Evolutionary conservation across 2,888 invertebrate genomes (phyloP), one percentile per base, ranked within the genome.

Genomic region (Gnatocerus cornutus): DNA sequence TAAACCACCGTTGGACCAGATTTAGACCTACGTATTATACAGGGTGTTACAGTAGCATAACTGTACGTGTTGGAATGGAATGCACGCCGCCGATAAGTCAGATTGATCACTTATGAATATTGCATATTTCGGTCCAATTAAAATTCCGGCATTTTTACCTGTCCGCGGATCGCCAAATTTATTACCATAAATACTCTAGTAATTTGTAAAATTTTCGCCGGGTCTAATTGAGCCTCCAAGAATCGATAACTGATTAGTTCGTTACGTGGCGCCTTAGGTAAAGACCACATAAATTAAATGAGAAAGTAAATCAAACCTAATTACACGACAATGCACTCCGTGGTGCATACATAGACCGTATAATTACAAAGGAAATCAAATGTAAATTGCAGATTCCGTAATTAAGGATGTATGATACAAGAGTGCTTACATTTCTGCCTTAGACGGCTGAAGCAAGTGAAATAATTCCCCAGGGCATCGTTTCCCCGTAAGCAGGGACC

Each of bases 401-500:
- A 75, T 76, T 76, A 77, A 64, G 73, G 69, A 64, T 71, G 65
- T 71, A 69, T 72, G 74, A 73, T 74, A 74, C 72, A 75, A 68
- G 72, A 68, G 62, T 65, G 71, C 70, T 62, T 68, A 63, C 58
- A 71, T 50, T 71, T 61, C 65, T 62, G 69, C 62, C 68, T 64
- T 55, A 69, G 69, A 62, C 61, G 59, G 53, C 50, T 61, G 68
- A 68, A 61, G 70, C 68, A 74, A 76, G 74, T 74, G 73, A 73
- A 76, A 77, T 76, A 78, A 78, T 73, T 78, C 79, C 77, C 79
- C 39, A 10, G 74, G 75, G 77, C 75, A 70, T 71, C 76, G 74
- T 78, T 77, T 74, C 68, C 73, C 72, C 68, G 68, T 71, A 72
- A 71, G 75, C 74, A 71, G 71, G 75, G 76, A 72, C 73, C 69